Conservation (phyloP, 2,888 invertebrate genomes). For the Tanypteryx hageni region DNA sequence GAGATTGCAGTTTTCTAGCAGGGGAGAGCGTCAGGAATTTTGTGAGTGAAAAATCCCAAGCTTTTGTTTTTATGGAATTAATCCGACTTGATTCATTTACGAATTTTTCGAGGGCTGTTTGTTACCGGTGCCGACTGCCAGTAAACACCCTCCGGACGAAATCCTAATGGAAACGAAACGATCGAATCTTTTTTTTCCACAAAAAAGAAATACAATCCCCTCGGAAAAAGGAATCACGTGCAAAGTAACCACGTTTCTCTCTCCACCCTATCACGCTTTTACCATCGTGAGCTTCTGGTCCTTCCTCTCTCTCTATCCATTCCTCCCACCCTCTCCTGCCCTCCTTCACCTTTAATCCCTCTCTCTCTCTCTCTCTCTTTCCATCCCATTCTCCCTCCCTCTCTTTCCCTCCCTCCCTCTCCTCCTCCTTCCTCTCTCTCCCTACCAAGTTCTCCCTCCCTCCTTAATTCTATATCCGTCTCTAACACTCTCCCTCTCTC, state of each 20-base stretch:
- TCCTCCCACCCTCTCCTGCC: background rate
- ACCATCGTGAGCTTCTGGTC: background rate
- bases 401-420: no score
- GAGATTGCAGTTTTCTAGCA: background rate
- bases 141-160: background rate
- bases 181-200: background rate
- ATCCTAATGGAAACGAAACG: background rate
- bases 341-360: no score
- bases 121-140: background rate
- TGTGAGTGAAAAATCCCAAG: background rate
- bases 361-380: no score
- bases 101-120: background rate
- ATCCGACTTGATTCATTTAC: no score
- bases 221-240: background rate
- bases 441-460: no score
- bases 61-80: background rate
- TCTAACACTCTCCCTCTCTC: no score
- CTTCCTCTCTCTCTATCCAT: background rate
- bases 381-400: no score
- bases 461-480: no score
- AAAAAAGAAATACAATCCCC: background rate
- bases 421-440: no score
- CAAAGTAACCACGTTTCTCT: background rate
- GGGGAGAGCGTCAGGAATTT: background rate
- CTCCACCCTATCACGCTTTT: no score